Conservation (phyloP, 2,113 vertebrate genomes). For the Arvicanthis niloticus region DNA sequence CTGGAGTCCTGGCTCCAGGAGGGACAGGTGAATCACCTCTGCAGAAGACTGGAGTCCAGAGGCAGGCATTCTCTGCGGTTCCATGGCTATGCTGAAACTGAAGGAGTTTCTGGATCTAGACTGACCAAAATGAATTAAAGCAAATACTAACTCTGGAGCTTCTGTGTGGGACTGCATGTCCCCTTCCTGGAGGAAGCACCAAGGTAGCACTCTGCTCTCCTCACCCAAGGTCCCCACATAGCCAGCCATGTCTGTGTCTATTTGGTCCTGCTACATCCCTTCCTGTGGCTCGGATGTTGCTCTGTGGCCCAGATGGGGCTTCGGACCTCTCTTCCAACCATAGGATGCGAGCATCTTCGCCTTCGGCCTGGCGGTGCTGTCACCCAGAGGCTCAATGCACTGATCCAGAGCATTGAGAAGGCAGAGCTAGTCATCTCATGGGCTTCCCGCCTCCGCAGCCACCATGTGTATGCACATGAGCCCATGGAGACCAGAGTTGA, state of each 20-base stretch:
- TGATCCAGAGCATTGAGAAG: background rate
- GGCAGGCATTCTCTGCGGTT: fast-evolving
- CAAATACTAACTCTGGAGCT: background rate
- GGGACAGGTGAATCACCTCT: background rate
- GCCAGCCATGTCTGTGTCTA: background rate
- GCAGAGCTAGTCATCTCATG: background rate
- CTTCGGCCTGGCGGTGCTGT: fast-evolving
- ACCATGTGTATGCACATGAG: background rate
- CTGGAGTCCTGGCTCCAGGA: background rate
- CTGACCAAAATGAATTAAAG: too few species aligned
- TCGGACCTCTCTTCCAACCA: fast-evolving
- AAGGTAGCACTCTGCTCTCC: background rate
- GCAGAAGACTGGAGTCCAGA: fast-evolving
- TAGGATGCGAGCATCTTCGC: fast-evolving
- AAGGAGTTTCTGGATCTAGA: background rate
- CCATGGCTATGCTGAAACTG: background rate
- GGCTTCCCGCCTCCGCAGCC: background rate
- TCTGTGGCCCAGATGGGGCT: fast-evolving
- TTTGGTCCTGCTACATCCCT: background rate
- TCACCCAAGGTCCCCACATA: background rate
- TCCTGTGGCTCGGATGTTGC: fast-evolving
- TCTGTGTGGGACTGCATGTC: fast-evolving
- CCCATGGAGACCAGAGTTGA: background rate
- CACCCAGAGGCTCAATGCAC: background rate
- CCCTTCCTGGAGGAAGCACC: background rate